Conservation (phyloP, 2,888 invertebrate genomes). For the Brachypalpus laphriformis region DNA sequence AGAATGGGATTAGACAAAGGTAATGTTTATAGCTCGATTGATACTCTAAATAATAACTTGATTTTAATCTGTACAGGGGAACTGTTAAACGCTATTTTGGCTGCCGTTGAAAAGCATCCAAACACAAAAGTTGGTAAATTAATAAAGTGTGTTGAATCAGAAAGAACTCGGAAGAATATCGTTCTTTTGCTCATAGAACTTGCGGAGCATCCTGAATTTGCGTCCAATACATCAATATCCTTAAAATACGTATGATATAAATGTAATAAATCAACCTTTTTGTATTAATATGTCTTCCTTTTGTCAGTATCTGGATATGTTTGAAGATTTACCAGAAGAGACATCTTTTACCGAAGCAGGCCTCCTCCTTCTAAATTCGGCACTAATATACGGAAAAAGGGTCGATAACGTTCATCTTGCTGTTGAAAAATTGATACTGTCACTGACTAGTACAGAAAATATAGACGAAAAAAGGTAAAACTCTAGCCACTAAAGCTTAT, state of each 20-base stretch:
- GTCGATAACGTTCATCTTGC: slow-evolving; percentile 79
- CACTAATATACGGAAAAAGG: slow-evolving; percentile 79
- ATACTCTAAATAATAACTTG: background rate
- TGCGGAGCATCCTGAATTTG: slow-evolving; percentile 79
- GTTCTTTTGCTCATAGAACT: slow-evolving; percentile 79
- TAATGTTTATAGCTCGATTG: background rate
- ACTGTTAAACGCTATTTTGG: slow-evolving; percentile 71
- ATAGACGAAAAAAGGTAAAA: background rate
- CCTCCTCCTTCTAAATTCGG: slow-evolving; percentile 78
- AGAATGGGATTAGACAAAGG: background rate
- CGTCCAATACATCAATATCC: slow-evolving; percentile 78
- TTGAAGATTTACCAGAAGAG: slow-evolving; percentile 72
- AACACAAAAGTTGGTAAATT: slow-evolving; percentile 78
- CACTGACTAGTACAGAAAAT: slow-evolving; percentile 66
- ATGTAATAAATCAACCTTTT: background rate
- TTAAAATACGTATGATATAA: slow-evolving; percentile 78
- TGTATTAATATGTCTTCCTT: background rate
- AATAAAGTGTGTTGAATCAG: slow-evolving; percentile 76
- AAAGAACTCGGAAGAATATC: slow-evolving; percentile 76
- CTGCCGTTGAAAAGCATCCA: slow-evolving; percentile 77
- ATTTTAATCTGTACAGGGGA: background rate
- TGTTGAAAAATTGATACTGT: slow-evolving; percentile 77
- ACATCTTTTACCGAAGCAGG: slow-evolving; percentile 76
- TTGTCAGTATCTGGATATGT: slow-evolving; percentile 78
- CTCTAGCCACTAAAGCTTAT: no score